phyloP scores from a whole-genome alignment of 1,140 invertebrate species.

The Ephestia elutella region DNA sequence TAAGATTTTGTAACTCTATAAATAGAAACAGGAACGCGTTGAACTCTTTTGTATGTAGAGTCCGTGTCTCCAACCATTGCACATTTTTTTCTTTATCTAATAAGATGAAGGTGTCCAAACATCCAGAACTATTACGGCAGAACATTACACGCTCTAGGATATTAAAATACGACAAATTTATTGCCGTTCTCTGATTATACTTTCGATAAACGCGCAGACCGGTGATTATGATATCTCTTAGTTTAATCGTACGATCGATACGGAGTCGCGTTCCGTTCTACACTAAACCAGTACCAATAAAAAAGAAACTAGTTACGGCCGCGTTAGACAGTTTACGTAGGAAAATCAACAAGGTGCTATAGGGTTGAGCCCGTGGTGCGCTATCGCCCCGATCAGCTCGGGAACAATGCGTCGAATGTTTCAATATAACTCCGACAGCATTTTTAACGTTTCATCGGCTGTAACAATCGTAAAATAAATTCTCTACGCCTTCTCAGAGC shows the following conservation, averaged over 20 bases:
- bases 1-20: no score
- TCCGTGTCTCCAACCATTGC: slow-evolving; percentile 21
- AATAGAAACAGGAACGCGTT: slow-evolving; percentile 34
- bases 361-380: slow-evolving; percentile 40
- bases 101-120: slow-evolving; percentile 47
- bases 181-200: slow-evolving; percentile 66
- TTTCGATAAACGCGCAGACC: slow-evolving; percentile 69
- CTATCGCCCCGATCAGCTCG: slow-evolving; percentile 59
- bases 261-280: slow-evolving; percentile 56
- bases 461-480: slow-evolving; percentile 74
- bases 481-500: slow-evolving; percentile 67
- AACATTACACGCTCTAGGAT: slow-evolving; percentile 64
- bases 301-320: slow-evolving; percentile 66
- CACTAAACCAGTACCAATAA: slow-evolving; percentile 69
- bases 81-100: slow-evolving; percentile 38
- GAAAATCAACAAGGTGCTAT: slow-evolving; percentile 66
- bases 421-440: slow-evolving; percentile 69
- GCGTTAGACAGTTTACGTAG: slow-evolving; percentile 56
- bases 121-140: slow-evolving; percentile 43
- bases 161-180: slow-evolving; percentile 74
- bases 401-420: slow-evolving; percentile 70
- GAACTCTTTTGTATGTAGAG: slow-evolving; percentile 57
- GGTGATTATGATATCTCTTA: slow-evolving; percentile 71
- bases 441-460: slow-evolving; percentile 73
- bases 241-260: slow-evolving; percentile 68